phyloP scores from a whole-genome alignment of 2,797 vertebrate genomes.

The Eulemur mongoz region DNA sequence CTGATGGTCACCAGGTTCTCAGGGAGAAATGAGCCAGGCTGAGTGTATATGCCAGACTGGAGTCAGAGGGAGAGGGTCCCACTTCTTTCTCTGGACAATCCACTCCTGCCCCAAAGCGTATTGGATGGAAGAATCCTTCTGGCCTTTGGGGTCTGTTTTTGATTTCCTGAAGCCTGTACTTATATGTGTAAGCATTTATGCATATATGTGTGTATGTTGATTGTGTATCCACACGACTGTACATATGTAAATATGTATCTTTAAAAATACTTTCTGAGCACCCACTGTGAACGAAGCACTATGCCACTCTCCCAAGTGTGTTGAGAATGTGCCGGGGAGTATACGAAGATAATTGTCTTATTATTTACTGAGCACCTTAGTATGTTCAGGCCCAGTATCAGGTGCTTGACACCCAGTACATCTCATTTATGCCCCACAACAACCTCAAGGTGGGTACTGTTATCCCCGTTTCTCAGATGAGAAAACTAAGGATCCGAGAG shows the following conservation, averaged over 20 bases:
- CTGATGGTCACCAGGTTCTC: neutral
- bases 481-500: neutral
- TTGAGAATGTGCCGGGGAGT: neutral
- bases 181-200: neutral
- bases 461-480: neutral
- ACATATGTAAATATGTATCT: neutral
- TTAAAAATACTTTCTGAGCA: neutral
- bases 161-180: neutral
- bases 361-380: neutral
- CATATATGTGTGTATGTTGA: neutral
- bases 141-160: neutral
- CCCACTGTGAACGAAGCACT: neutral
- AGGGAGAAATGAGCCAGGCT: neutral
- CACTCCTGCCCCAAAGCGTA: neutral
- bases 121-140: neutral
- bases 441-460: neutral
- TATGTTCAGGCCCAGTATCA: neutral
- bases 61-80: neutral
- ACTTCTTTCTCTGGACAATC: neutral
- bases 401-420: neutral
- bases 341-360: neutral
- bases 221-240: neutral
- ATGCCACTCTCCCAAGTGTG: neutral
- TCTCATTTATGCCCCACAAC: neutral
- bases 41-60: neutral